Conservation (phyloP, 2,888 invertebrate genomes). For the Drosophila bunnanda region DNA sequence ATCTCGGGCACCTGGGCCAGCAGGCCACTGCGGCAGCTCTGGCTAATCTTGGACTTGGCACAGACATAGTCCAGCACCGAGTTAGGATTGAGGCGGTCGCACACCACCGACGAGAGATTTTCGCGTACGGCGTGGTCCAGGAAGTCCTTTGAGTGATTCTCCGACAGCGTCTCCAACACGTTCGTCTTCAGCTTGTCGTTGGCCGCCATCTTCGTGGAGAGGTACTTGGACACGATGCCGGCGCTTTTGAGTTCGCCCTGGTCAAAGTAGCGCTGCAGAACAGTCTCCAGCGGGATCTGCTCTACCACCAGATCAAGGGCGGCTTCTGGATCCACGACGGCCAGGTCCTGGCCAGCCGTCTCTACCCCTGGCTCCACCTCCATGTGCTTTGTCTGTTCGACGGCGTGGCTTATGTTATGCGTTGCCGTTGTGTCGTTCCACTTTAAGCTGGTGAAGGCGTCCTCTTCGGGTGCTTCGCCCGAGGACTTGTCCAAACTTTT, state of each 20-base stretch:
- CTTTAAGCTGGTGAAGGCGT: constrained; percentile 70
- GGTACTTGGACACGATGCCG: constrained; percentile 71
- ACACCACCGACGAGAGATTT: constrained; percentile 84
- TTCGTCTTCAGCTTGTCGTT: constrained; percentile 79
- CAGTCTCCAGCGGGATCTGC: constrained; percentile 70
- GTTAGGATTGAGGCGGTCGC: constrained; percentile 83
- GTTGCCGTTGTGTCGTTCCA: constrained; percentile 68
- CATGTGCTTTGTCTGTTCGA: constrained; percentile 6
- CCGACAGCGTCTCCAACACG: constrained; percentile 83
- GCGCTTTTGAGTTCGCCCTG: constrained; percentile 66
- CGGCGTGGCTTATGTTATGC: constrained; percentile 4
- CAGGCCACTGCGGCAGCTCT: constrained; percentile 75
- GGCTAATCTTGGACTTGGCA: constrained; percentile 83
- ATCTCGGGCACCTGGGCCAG: constrained; percentile 79
- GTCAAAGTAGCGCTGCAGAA: constrained; percentile 79
- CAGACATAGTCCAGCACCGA: constrained; percentile 83
- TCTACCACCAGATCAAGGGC: constrained; percentile 73
- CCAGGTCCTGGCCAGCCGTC: constrained; percentile 40
- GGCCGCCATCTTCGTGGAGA: constrained; percentile 79
- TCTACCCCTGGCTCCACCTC: constrained; percentile 9
- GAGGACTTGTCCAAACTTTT: constrained; percentile 51
- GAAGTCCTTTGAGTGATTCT: constrained; percentile 84
- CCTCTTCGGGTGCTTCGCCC: constrained; percentile 57
- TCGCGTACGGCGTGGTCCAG: constrained; percentile 84
- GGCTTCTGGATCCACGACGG: constrained; percentile 57